A percentile compares a stretch with the other conserved stretches of the same genome.
phyloP scores from a whole-genome alignment of 2,113 vertebrate species.

The Australoheros scitulus region DNA sequence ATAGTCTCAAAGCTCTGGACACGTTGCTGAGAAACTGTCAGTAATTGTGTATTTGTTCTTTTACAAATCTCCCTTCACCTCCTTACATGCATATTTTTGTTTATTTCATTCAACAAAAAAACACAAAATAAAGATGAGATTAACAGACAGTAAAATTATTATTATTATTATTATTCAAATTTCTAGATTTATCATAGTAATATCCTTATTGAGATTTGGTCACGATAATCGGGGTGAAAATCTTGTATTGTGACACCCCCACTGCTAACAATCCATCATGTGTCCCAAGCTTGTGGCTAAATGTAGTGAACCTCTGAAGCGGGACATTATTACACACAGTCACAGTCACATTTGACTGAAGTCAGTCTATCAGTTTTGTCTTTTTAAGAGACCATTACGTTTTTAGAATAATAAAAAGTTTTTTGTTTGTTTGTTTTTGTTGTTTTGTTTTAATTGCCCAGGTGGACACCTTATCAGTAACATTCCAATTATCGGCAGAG shows the following conservation, averaged over 20 bases:
- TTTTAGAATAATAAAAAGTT: rapidly evolving
- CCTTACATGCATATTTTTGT: not conserved
- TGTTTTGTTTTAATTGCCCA: not conserved
- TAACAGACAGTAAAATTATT: not conserved
- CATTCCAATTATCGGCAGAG: not conserved
- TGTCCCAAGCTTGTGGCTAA: not conserved
- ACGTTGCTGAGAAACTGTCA: not conserved
- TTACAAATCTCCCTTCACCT: not conserved
- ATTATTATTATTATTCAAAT: not conserved
- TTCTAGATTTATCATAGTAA: not conserved
- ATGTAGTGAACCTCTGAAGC: not conserved
- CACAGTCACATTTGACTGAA: not conserved
- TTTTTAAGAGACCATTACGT: not conserved
- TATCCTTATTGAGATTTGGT: not conserved
- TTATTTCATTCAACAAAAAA: not conserved
- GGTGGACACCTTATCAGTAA: not conserved
- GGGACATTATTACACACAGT: not conserved
- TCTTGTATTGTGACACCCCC: not conserved
- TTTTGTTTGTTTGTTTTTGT: not conserved
- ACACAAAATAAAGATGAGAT: no score
- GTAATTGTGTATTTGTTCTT: not conserved
- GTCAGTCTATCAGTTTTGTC: not conserved
- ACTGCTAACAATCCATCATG: not conserved
- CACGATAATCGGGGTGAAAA: not conserved
- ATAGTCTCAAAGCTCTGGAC: not conserved